These are phyloP conservation scores for Pycnomerus fuliginosus DNA, from an alignment of 2,888 invertebrate species.

Conservation along the genomic window DNA sequence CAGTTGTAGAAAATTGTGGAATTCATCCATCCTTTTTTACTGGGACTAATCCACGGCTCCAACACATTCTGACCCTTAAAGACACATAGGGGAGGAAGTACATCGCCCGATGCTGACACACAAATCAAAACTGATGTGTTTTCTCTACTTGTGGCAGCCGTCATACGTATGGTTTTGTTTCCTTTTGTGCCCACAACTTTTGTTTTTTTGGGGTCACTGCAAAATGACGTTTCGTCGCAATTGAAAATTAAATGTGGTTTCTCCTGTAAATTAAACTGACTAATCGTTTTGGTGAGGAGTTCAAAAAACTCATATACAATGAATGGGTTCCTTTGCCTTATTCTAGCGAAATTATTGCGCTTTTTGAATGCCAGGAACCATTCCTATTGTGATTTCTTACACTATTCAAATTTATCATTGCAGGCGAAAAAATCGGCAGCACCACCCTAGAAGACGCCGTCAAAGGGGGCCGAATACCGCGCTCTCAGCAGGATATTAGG, in stretches of 20 bases:
- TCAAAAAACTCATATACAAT: conserved; percentile 1
- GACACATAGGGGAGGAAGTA: not conserved
- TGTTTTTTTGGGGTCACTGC: not conserved
- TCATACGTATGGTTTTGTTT: not conserved
- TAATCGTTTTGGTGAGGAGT: not conserved
- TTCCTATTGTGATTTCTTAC: no score
- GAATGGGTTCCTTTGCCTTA: conserved; percentile 1
- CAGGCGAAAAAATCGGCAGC: no score
- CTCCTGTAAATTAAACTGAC: not conserved
- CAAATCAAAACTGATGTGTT: not conserved
- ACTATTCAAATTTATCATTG: no score
- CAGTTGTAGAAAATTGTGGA: not conserved
- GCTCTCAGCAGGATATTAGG: no score
- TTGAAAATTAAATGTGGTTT: conserved; percentile 2
- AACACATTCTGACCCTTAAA: not conserved
- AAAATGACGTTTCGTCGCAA: conserved; percentile 2
- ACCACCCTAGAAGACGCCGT: no score
- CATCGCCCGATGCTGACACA: not conserved
- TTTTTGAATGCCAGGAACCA: no score
- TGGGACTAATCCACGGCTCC: not conserved
- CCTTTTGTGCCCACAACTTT: not conserved
- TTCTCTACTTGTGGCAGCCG: not conserved
- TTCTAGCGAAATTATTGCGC: no score
- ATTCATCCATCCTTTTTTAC: not conserved
- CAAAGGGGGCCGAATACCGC: no score